Evolutionary conservation across 2,888 invertebrate species (phyloP), one percentile per base, ranked within the genome.

Genomic region (Metellina segmentata): DNA sequence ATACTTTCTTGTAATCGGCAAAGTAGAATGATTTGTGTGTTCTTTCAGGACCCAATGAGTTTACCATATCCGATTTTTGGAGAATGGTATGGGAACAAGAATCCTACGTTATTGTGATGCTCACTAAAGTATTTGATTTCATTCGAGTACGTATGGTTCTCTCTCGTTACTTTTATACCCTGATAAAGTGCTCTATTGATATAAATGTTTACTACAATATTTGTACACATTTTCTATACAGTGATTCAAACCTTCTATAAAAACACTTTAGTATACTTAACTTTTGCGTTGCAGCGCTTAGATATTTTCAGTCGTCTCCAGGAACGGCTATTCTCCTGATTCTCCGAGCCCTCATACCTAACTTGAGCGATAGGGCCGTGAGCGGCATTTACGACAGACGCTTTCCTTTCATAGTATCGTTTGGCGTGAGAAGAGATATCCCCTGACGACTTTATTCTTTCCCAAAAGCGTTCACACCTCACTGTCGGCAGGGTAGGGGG

Each of bases 21-120:
- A 20, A 49, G 48, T 77, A 77, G 11, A 48, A 49, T 8, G 48
- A 74, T 1, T 19, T 78, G 7, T 82, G 19, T 82, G 71, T 19
- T 78, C 52, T 74, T n/a, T 6, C 70, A 95, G 95, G 96, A 94
- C 99, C 99, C 93, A 98, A 97, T 52, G 98, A 98, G 95, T 97
- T 97, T 95, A 98, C 98, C 0, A 98, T 99, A 85, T 97, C 97
- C 74, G 98, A 98, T 95, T 99, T 99, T 95, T 99, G 99, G 99
- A 96, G 98, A 92, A 98, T 99, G 98, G 97, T 99, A n/a, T 99
- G 99, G 99, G 98, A 99, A 95, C 98, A 99, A 95, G 96, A 97
- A 93, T 94, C 95, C 19, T 98, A 98, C 89, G 98, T 98, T 94
- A 99, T 99, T 94, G 98, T 99, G 93, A 99, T 99, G 99, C 96